Evolutionary conservation across 2,113 vertebrate genomes (phyloP), one percentile per base, ranked within the genome.

Genomic region (Pandion haliaetus): DNA sequence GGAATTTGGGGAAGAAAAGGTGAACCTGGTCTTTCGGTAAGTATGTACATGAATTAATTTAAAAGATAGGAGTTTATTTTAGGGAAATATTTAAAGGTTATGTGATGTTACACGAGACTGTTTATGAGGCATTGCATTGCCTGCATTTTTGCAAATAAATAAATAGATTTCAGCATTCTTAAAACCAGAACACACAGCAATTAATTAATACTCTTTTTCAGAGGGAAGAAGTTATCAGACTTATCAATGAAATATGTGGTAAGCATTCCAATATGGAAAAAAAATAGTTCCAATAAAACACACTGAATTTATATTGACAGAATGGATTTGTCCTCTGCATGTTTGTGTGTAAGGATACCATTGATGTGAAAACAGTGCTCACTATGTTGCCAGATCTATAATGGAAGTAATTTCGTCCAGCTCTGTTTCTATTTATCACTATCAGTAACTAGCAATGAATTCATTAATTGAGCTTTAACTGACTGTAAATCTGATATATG

Each of bases 161-260:
- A 83, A 44, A 71, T 36, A 86, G 8, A 78, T 74, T 67, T 63
- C 21, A 31, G 5, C 62, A 65, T 86, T 55, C 32, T 47, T 79
- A 65, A 77, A 34, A 83, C 31, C 67, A 40, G 11, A 91, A 82
- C 45, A 55, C 20, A 59, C 9, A 42, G 20, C 13, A 79, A 79
- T 82, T 81, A 54, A 69, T 58, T 40, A 47, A 42, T 70, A 45
- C 31, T 93, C 58, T 95, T 94, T 94, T 96, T 42, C 97, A 99
- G 99, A 99, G 94, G 98, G 99, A 99, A 97, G 98, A 99, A 28
- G 97, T 99, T 92, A 98, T 99, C 96, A 98, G 95, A 94, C 98
- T 99, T 88, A 99, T 99, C 90, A 97, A 89, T 72, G 98, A 99
- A 97, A 98, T 99, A 84, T 99, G 99, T 97, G 99, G 99, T 99